Percentiles rank a stretch among this genome's conserved stretches.
These are phyloP conservation scores for Dasypus novemcinctus DNA, from an alignment of 2,113 vertebrate species.

Conservation along the genomic window DNA sequence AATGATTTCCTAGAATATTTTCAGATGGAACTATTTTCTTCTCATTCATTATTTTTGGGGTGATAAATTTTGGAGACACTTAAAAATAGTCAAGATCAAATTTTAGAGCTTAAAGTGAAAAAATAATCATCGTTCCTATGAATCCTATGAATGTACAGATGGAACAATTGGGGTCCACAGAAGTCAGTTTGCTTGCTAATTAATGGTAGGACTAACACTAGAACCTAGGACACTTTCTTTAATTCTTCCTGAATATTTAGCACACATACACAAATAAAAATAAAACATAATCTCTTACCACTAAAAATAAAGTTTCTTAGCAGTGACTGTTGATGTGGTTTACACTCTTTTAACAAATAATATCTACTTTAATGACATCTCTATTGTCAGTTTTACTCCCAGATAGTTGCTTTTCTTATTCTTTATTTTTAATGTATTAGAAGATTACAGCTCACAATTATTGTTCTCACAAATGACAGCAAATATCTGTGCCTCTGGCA, in stretches of 20 bases:
- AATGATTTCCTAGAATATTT: not conserved
- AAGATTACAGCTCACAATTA: not conserved
- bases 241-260: not conserved
- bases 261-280: not conserved
- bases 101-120: not conserved
- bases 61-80: not conserved
- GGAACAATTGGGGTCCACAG: not conserved
- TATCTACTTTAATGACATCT: not conserved
- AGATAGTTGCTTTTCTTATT: not conserved
- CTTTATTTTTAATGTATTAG: not conserved
- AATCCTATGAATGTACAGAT: no score
- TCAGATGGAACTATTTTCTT: not conserved
- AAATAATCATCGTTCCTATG: not conserved
- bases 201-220: not conserved
- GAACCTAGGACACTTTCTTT: not conserved
- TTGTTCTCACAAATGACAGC: not conserved
- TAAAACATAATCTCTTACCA: not conserved
- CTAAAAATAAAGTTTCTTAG: not conserved
- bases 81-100: not conserved
- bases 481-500: not conserved
- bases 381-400: not conserved
- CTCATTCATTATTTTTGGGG: not conserved
- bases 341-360: not conserved
- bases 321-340: not conserved
- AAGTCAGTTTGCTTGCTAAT: not conserved